These are phyloP conservation scores for Xanthostigma xanthostigma DNA, from an alignment of 2,888 invertebrate genomes.

Conservation along the genomic window DNA sequence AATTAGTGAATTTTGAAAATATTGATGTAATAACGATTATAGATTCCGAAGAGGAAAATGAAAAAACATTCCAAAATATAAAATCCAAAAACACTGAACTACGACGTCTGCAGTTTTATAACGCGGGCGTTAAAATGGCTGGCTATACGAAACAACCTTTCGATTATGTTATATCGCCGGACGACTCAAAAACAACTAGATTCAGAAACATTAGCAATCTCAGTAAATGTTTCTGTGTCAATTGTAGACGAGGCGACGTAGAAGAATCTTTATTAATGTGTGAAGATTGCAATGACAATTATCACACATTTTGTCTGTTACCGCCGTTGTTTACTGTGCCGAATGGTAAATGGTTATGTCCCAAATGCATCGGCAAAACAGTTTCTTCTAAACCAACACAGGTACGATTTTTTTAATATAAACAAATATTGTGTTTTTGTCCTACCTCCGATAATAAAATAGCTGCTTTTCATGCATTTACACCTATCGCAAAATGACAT, in stretches of 20 bases:
- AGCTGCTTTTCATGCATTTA: no score
- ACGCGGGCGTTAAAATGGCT: constrained; percentile 58
- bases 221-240: constrained; percentile 47
- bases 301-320: constrained; percentile 58
- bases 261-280: constrained; percentile 54
- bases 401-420: no score
- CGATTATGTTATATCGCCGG: constrained; percentile 36
- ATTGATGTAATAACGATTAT: background rate
- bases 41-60: constrained; percentile 16
- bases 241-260: constrained; percentile 49
- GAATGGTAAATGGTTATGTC: constrained; percentile 62
- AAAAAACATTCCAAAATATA: constrained; percentile 20
- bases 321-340: constrained; percentile 54
- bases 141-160: constrained; percentile 24
- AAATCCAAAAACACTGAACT: constrained; percentile 30
- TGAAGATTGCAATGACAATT: constrained; percentile 57
- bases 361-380: constrained; percentile 49
- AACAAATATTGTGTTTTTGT: no score
- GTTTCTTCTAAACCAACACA: constrained; percentile 19
- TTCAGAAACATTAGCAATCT: constrained; percentile 33
- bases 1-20: background rate
- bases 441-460: no score
- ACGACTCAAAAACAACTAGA: constrained; percentile 24
- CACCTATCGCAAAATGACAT: no score
- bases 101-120: constrained; percentile 48